These are phyloP conservation scores for Melanotaenia parkinsoni DNA, from an alignment of 2,797 vertebrate genomes.

Conservation along the genomic window DNA sequence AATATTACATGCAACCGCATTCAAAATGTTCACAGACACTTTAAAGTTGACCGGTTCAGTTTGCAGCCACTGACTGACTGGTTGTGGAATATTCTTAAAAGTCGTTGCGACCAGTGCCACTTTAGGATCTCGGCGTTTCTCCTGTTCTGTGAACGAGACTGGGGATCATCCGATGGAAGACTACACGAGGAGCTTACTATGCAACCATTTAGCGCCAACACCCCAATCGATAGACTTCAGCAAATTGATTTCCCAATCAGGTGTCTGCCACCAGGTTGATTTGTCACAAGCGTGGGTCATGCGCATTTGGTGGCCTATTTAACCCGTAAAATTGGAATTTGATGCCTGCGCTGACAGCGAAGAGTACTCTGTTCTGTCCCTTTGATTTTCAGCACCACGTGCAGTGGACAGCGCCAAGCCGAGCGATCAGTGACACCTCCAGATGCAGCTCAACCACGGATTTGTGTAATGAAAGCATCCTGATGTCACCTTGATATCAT, in stretches of 20 bases:
- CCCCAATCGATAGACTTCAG: not conserved
- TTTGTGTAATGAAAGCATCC: not conserved
- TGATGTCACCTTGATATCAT: no score
- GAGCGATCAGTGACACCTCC: constrained; percentile 28
- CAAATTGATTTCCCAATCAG: constrained; percentile 38
- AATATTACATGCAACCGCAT: no score
- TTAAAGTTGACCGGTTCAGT: not conserved
- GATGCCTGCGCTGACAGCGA: constrained; percentile 30
- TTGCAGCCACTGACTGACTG: no score
- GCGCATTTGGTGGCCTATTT: constrained; percentile 24
- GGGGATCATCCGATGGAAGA: not conserved
- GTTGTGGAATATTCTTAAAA: no score
- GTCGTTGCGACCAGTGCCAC: no score
- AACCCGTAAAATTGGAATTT: constrained; percentile 48
- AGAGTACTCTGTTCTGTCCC: not conserved
- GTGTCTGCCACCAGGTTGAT: constrained; percentile 39
- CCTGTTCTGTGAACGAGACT: no score
- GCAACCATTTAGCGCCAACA: not conserved
- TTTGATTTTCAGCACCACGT: constrained; percentile 69
- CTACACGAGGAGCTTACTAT: constrained; percentile 6
- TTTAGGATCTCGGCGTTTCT: no score
- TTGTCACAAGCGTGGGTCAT: constrained; percentile 42
- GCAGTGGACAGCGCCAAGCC: constrained; percentile 67
- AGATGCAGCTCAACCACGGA: constrained; percentile 4
- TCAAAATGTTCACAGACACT: no score